Conservation (phyloP, 2,888 invertebrate species). For the Leuctra nigra region DNA sequence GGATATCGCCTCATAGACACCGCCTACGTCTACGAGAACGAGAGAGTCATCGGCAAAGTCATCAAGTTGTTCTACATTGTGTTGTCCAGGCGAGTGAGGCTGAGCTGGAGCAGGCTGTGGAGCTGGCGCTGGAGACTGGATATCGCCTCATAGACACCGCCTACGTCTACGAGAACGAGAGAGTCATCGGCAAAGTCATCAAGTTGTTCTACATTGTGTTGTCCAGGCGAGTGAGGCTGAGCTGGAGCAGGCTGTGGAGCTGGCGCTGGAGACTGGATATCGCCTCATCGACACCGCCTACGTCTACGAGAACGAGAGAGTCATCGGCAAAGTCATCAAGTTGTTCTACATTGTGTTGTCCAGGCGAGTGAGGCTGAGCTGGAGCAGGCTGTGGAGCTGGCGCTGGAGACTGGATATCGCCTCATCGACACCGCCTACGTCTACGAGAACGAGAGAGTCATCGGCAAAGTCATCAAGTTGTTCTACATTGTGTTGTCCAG, state of each 20-base stretch:
- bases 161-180: slow-evolving; percentile 69
- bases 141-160: slow-evolving; percentile 82
- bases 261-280: slow-evolving; percentile 69
- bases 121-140: slow-evolving; percentile 64
- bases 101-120: slow-evolving; percentile 62
- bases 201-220: no score
- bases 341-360: neutral
- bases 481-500: slow-evolving; percentile 27
- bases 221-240: slow-evolving; percentile 43
- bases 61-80: no score
- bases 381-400: slow-evolving; percentile 58
- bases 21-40: slow-evolving; percentile 71
- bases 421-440: slow-evolving; percentile 76
- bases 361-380: slow-evolving; percentile 46
- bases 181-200: slow-evolving; percentile 64
- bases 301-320: slow-evolving; percentile 68
- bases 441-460: slow-evolving; percentile 67
- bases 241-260: slow-evolving; percentile 60
- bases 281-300: slow-evolving; percentile 77
- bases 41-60: slow-evolving; percentile 66
- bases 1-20: slow-evolving; percentile 83
- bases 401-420: slow-evolving; percentile 70
- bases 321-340: slow-evolving; percentile 51
- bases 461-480: slow-evolving; percentile 58
- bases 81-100: slow-evolving; percentile 33